phyloP scores from a whole-genome alignment of 2,113 vertebrate species.

The Climacteris rufus region DNA sequence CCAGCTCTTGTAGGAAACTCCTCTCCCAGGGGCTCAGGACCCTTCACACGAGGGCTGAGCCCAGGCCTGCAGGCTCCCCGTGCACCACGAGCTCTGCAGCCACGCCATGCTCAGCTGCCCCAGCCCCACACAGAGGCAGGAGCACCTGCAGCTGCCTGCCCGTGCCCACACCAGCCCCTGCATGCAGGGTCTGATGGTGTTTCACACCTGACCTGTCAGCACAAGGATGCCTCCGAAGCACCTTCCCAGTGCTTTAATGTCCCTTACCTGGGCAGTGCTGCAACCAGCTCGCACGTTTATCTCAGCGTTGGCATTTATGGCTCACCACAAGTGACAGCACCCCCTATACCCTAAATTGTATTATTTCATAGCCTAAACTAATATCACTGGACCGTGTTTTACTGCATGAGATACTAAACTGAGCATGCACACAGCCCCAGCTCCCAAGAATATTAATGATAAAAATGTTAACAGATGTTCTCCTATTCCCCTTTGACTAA shows the following conservation, averaged over 20 bases:
- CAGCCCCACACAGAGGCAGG: not conserved
- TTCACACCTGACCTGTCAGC: not conserved
- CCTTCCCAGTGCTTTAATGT: not conserved
- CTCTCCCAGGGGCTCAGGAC: not conserved
- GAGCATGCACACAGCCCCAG: not conserved
- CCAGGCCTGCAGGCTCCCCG: not conserved
- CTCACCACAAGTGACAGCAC: not conserved
- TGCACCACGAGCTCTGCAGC: fast-evolving
- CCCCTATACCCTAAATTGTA: not conserved
- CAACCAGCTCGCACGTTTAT: fast-evolving
- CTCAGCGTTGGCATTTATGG: not conserved
- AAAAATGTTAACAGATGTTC: not conserved
- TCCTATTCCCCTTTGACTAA: not conserved
- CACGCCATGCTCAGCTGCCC: too few species aligned
- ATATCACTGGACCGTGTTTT: not conserved
- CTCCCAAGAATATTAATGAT: not conserved
- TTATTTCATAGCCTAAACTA: not conserved
- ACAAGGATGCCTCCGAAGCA: not conserved
- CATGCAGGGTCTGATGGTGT: not conserved
- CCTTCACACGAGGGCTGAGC: not conserved
- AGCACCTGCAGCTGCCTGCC: not conserved
- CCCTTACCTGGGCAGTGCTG: not conserved
- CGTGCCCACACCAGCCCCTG: not conserved
- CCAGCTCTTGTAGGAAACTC: not conserved
- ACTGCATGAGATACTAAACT: not conserved